These are phyloP conservation scores for Psix sp. DNA, from an alignment of 1,140 invertebrate genomes.

Conservation along the genomic window DNA sequence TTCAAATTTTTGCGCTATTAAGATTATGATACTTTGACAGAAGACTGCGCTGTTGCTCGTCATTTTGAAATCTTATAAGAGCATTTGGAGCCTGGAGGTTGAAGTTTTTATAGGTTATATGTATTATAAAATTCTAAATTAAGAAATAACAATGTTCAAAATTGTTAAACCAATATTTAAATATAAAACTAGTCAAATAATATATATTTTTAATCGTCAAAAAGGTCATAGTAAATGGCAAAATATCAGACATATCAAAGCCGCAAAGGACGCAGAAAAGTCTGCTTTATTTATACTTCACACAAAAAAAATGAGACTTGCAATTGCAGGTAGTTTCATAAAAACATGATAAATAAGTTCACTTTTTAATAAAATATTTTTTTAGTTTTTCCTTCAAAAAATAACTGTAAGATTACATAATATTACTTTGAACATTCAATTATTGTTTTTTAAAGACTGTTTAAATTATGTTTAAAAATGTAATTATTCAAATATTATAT, in stretches of 20 bases:
- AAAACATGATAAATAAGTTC: too few relatives aligned
- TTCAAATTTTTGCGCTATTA: too few relatives aligned
- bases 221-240: constrained; percentile 87
- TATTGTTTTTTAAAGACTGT: not conserved
- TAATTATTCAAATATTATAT: not conserved
- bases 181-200: constrained; percentile 14
- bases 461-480: too few relatives aligned
- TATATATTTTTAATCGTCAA: constrained; percentile 66
- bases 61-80: too few relatives aligned
- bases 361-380: too few relatives aligned
- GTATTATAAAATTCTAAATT: not conserved
- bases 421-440: not conserved
- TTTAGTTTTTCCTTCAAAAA: too few relatives aligned
- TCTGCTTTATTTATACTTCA: constrained; percentile 24
- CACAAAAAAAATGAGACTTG: constrained; percentile 77
- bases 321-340: constrained; percentile 76
- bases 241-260: constrained; percentile 84
- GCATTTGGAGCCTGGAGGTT: too few relatives aligned
- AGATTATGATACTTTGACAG: too few relatives aligned
- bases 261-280: constrained; percentile 79
- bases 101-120: not conserved
- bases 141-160: constrained; percentile 31
- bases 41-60: too few relatives aligned
- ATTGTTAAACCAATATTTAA: constrained; percentile 9
- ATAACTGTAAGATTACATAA: too few relatives aligned